These are phyloP conservation scores for Drosophila bipectinata DNA, from an alignment of 1,140 invertebrate species.

Conservation along the genomic window DNA sequence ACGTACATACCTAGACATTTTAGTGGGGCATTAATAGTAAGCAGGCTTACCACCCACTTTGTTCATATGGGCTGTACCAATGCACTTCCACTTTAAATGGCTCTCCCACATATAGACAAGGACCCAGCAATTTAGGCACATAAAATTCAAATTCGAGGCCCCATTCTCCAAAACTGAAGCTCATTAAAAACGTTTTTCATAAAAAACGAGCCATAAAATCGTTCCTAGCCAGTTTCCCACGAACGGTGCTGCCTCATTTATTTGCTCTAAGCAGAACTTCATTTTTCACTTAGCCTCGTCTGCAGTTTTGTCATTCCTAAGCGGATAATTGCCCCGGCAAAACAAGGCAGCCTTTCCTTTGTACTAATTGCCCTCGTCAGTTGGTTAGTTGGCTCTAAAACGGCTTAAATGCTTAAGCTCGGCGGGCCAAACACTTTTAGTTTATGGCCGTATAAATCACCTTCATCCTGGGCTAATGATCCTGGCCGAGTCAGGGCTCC, in stretches of 20 bases:
- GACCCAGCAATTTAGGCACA: neutral
- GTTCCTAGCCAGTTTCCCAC: conserved; percentile 13
- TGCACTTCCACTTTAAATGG: too few relatives aligned
- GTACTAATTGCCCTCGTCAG: conserved; percentile 65
- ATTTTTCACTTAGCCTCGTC: conserved; percentile 29
- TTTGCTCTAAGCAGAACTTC: neutral
- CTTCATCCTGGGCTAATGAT: conserved; percentile 60
- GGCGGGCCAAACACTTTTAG: conserved; percentile 43
- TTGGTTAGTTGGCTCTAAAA: conserved; percentile 59
- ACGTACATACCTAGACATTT: too few relatives aligned
- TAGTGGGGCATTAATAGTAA: too few relatives aligned
- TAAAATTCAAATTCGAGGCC: neutral
- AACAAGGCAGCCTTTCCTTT: conserved; percentile 33
- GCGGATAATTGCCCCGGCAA: conserved; percentile 53
- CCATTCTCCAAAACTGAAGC: neutral
- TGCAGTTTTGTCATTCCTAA: conserved; percentile 60
- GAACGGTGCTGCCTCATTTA: neutral
- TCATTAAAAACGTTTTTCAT: conserved; percentile 21
- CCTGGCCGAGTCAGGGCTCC: conserved; percentile 40
- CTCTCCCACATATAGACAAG: neutral
- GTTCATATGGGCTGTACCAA: too few relatives aligned
- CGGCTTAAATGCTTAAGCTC: conserved; percentile 32
- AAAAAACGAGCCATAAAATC: conserved; percentile 13
- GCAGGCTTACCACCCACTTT: too few relatives aligned
- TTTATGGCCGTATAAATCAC: conserved; percentile 76